A percentile compares a stretch with the other conserved stretches of the same genome.
These are phyloP conservation scores for Bombus turneri DNA, from an alignment of 1,140 invertebrate genomes.

Conservation along the genomic window DNA sequence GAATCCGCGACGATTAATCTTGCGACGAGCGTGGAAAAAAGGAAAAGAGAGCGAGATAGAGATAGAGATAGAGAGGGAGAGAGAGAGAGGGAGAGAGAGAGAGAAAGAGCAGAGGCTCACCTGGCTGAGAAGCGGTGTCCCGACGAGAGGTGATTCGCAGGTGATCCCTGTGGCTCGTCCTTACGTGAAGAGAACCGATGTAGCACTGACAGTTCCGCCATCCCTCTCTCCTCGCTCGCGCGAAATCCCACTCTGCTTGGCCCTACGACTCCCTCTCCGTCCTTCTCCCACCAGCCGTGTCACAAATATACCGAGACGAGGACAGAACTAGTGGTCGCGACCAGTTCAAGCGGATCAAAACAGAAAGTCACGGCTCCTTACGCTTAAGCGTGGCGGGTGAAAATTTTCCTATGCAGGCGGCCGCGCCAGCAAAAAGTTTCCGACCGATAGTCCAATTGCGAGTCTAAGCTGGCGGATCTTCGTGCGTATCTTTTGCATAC, in stretches of 20 bases:
- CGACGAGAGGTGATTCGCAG: constrained; percentile 55
- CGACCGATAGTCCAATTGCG: neutral
- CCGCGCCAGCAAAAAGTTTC: neutral
- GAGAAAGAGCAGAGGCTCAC: constrained; percentile 35
- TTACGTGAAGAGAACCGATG: constrained; percentile 71
- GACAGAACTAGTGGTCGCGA: constrained; percentile 28
- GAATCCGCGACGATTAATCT: constrained; percentile 18
- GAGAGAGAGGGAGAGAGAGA: fast-evolving
- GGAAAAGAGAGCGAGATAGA: neutral
- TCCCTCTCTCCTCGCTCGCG: constrained; percentile 68
- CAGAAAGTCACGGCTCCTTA: constrained; percentile 1
- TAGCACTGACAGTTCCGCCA: constrained; percentile 70
- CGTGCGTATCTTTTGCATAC: no score
- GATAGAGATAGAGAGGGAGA: no score
- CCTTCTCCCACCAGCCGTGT: constrained; percentile 47
- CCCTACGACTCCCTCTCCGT: constrained; percentile 52
- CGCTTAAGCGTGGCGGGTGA: neutral
- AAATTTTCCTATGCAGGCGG: neutral
- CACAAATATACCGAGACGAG: constrained; percentile 20
- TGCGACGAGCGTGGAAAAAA: neutral
- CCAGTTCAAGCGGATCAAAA: constrained; percentile 44
- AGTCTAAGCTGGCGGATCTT: neutral
- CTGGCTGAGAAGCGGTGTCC: constrained; percentile 44
- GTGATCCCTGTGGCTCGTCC: constrained; percentile 66
- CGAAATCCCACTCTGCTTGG: constrained; percentile 50